Percentiles rank a stretch among this genome's conserved stretches.
These are phyloP conservation scores for Alouatta palliata DNA, from an alignment of 2,113 vertebrate genomes.

Conservation along the genomic window DNA sequence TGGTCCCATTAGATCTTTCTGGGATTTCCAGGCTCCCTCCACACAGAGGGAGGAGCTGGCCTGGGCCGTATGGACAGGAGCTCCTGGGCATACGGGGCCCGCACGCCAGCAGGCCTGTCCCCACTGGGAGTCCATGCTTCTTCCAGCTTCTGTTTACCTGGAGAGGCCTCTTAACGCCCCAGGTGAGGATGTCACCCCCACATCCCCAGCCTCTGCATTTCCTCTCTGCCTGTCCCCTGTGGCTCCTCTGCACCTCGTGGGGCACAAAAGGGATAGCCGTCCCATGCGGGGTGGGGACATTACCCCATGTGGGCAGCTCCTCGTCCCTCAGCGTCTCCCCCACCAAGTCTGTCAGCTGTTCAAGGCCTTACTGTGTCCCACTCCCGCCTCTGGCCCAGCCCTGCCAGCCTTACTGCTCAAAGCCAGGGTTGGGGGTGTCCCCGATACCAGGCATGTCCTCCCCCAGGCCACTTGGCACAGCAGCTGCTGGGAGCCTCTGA, in stretches of 20 bases:
- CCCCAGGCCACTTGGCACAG: too few relatives aligned
- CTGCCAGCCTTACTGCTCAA: neutral
- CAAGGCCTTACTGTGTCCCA: too few relatives aligned
- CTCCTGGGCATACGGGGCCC: neutral
- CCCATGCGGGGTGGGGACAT: neutral
- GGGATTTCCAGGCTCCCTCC: neutral
- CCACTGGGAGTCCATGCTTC: rapidly evolving
- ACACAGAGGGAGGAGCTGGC: neutral
- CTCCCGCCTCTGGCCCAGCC: rapidly evolving
- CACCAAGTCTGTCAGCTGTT: neutral
- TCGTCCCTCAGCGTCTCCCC: rapidly evolving
- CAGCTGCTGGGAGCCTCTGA: neutral
- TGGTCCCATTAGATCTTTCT: neutral
- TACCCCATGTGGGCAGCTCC: neutral
- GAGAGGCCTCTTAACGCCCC: neutral
- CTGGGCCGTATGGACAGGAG: neutral
- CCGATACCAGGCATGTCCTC: rapidly evolving
- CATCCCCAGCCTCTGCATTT: neutral
- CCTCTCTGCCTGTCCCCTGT: neutral
- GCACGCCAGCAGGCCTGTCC: neutral
- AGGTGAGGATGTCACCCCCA: neutral
- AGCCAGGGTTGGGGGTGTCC: neutral
- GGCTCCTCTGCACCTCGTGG: neutral
- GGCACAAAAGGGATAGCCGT: neutral
- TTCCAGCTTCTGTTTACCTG: neutral